Conservation (phyloP, 2,113 vertebrate species). For the Oenanthe oenanthe region DNA sequence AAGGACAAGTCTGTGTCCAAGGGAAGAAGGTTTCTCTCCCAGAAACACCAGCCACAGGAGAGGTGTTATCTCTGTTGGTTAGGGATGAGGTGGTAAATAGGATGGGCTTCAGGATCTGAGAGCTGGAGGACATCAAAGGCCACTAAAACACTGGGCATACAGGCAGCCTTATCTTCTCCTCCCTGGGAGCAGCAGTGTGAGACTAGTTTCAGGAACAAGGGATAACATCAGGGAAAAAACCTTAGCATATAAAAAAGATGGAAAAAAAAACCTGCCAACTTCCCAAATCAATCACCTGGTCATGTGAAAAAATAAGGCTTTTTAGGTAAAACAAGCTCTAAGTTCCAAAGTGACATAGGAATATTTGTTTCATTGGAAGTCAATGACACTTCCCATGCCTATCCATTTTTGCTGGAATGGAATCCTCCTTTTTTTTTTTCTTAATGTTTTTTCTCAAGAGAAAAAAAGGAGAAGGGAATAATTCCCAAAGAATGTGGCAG, state of each 20-base stretch:
- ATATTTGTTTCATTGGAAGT: neutral
- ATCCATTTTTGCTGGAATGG: neutral
- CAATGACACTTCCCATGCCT: neutral
- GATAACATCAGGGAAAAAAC: neutral
- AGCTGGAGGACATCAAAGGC: neutral
- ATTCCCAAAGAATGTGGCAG: neutral
- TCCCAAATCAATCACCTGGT: neutral
- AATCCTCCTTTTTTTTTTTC: neutral
- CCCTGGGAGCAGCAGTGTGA: rapidly evolving
- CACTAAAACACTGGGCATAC: rapidly evolving
- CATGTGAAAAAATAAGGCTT: neutral
- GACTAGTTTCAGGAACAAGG: neutral
- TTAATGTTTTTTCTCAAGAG: neutral
- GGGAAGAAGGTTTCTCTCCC: neutral
- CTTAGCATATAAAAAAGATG: neutral
- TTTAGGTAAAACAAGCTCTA: neutral
- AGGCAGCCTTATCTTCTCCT: neutral
- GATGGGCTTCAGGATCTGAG: neutral
- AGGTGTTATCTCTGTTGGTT: neutral
- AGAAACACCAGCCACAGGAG: neutral
- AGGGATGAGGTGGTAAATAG: neutral
- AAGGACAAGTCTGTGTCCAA: neutral
- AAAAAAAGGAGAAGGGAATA: neutral
- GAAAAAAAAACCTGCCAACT: rapidly evolving
- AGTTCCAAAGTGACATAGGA: neutral